Base-by-base conservation (phyloP, 2,888 invertebrate genomes). In the Dastarcus helophoroides region DNA sequence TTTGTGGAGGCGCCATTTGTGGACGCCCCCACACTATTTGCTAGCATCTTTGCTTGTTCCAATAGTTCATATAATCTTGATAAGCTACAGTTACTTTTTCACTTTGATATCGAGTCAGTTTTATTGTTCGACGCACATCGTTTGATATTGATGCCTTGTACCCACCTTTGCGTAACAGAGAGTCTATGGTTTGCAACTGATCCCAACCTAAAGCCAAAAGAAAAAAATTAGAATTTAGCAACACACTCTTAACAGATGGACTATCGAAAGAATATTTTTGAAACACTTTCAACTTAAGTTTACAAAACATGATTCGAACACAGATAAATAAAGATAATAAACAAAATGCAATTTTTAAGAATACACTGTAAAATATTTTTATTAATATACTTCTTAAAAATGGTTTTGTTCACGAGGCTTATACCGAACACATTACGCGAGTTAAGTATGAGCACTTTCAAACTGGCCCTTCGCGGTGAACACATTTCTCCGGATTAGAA, bases 101-200 rank as follows among this genome's bases (percentile, higher is more conserved):
- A 50, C 93, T 93, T 62, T 91, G 91, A 65, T 97, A 97, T 47
- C 94, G 84, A 31, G 93, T 94, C 51, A 97, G 69, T 64, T 90
- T 91, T 58, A 97, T 84, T 58, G 81, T 79, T 51, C 84, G 79
- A 33, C 94, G 76, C 53, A 84, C 69, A 32, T 91, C 90, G 14
- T 77, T 75, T n/a, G 88, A 88, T 40, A 94, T 90, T 31, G 73
- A 64, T 14, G 91, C 86, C 60, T 90, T 90, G 67, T 80, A 95
- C 26, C 98, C 98, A 43, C 95, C 97, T 67, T 98, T 99, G 46
- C 94, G 78, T 41, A 98, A 73, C 39, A 98, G 68, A 22, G 95
- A 93, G 66, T 99, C 97, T 54, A 98, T 93, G 13, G 98, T 98
- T 67, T 97, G 94, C 44, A 88, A 76, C 66, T 91, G 90, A 73